Base-by-base conservation (phyloP, 2,888 invertebrate genomes). In the Coleophora deauratella region DNA sequence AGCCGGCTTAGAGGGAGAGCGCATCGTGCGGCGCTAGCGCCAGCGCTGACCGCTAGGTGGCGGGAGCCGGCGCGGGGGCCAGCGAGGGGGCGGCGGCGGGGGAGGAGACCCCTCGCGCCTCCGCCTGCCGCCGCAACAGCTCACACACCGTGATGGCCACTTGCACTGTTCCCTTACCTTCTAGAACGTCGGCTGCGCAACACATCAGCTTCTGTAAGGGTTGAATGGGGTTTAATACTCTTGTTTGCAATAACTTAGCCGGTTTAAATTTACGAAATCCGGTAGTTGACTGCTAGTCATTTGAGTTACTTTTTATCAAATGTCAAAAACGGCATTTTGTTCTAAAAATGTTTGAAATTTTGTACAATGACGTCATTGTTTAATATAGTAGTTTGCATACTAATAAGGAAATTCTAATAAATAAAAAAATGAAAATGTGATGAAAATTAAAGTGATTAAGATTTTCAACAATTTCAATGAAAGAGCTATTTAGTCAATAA, bases 141-240 rank as follows among this genome's bases (percentile, higher is more conserved):
- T 96, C 95, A 1, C 92, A 90, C 14, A 97, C 96, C 0, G 97
- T 97, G 49, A 95, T 92, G 37, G 96, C 96, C 15, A 97, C 92
- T 67, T 95, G 93, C 1, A 95, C 93, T 10, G 94, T 89, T 1
- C 94, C 94, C 66, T 95, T 93, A 43, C 96, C 96, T 77, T 96
- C 96, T 35, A 97, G 85, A n/a, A 97, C 94, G 75, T 97, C 97
- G 30, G 95, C 92, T 31, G 96, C 91, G 71, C 95, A 94, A 82
- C 97, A 97, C 67, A 96, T 90, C 56, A 96, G 88, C 72, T 95
- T 96, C 97, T 94, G 89, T 40, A 89, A 90, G 21, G 21, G 21
- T n/a, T n/a, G n/a, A n/a, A 21, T 6, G 21, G 6, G 21, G 21
- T 4, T 21, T 9, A 4, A 37, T 9, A 8, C 7, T 33, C 11